Conservation (phyloP, 2,888 invertebrate species). For the Noctua fimbriata region DNA sequence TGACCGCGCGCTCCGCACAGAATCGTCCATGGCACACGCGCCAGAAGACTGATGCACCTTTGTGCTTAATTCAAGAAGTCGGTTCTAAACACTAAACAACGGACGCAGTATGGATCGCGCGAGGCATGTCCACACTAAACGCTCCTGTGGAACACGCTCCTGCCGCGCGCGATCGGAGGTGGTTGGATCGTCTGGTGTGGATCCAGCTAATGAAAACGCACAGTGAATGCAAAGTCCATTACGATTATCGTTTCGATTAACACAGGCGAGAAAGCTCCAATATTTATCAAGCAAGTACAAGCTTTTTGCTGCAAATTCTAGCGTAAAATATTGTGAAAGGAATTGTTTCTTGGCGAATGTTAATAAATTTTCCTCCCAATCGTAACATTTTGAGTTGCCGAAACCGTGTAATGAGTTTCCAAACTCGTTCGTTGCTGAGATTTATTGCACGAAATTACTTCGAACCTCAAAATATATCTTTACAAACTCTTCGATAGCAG, state of each 20-base stretch:
- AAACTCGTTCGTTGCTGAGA: slow-evolving; percentile 66
- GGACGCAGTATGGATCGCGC: too few species aligned
- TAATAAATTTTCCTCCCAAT: slow-evolving; percentile 67
- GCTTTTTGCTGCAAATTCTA: slow-evolving; percentile 18
- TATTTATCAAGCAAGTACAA: slow-evolving; percentile 21
- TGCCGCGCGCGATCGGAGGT: too few species aligned
- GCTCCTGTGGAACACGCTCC: too few species aligned
- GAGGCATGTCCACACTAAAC: too few species aligned
- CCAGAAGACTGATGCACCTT: too few species aligned
- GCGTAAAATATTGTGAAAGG: slow-evolving; percentile 43
- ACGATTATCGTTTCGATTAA: slow-evolving; percentile 3
- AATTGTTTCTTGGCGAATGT: slow-evolving; percentile 64
- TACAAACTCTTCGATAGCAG: slow-evolving; percentile 57
- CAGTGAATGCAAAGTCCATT: neutral
- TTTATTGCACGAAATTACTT: slow-evolving; percentile 67
- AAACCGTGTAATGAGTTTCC: slow-evolving; percentile 70
- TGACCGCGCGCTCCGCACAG: too few species aligned
- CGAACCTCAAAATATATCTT: slow-evolving; percentile 62
- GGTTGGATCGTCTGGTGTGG: too few species aligned
- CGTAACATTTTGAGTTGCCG: slow-evolving; percentile 66
- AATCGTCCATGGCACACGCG: too few species aligned
- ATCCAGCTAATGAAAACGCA: neutral
- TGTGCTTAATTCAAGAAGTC: too few species aligned
- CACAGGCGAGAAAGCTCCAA: neutral
- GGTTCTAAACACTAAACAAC: too few species aligned